These are phyloP conservation scores for Atta texana DNA, from an alignment of 1,140 invertebrate genomes.

Conservation along the genomic window DNA sequence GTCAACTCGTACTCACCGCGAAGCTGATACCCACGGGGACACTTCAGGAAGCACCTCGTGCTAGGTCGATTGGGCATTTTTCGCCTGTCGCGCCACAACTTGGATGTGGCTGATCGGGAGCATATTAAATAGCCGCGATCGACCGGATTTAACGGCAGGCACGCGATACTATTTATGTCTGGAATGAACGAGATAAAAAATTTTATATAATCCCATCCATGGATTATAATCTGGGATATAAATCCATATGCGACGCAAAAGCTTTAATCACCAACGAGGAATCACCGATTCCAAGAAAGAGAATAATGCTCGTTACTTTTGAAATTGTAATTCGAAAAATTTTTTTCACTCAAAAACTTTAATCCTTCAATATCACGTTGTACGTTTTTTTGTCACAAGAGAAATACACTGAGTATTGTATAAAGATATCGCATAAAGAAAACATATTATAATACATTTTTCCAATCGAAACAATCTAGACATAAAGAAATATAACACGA, in stretches of 20 bases:
- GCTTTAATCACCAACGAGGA: neutral
- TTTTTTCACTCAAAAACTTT: neutral
- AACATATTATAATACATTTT: too few relatives aligned
- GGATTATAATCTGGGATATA: neutral
- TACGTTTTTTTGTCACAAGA: too few relatives aligned
- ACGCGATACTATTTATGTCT: constrained; percentile 79
- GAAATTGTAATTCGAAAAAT: neutral
- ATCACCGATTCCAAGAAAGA: neutral
- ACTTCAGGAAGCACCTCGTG: constrained; percentile 84
- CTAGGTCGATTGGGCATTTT: constrained; percentile 82
- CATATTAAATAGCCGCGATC: constrained; percentile 84
- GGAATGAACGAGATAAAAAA: neutral
- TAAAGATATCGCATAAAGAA: too few relatives aligned
- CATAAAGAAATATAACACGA: too few relatives aligned
- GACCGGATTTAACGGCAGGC: constrained; percentile 81
- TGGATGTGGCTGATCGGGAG: constrained; percentile 74
- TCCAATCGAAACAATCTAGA: too few relatives aligned
- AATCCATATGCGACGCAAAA: neutral
- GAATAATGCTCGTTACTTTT: neutral
- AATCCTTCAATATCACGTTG: too few relatives aligned
- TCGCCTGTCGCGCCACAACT: constrained; percentile 75
- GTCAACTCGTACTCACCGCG: constrained; percentile 84
- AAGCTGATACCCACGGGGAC: constrained; percentile 83
- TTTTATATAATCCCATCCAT: too few relatives aligned
- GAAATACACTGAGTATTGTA: too few relatives aligned